Base-by-base conservation (phyloP, 1,140 invertebrate genomes). In the Pogonomyrmex californicus region DNA sequence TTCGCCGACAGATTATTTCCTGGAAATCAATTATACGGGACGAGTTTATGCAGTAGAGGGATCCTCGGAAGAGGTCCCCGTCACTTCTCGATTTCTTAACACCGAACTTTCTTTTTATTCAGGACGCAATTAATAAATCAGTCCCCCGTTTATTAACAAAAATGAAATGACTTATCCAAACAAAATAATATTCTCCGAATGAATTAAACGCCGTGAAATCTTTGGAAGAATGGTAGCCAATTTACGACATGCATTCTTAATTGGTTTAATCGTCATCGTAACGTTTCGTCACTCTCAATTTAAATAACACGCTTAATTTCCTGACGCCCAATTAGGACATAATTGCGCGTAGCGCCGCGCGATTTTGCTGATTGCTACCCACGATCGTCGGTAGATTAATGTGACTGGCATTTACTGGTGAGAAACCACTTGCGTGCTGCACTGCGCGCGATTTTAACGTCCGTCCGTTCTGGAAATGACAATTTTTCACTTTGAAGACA, bases 11-110 rank as follows among this genome's bases (percentile, higher is more conserved):
- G 68, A 17, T 75, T 60, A 83, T 60, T 83, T 83, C 44, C 68
- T n/a, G 54, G n/a, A 54, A 83, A 83, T 83, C 79, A 73, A 83
- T 83, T 83, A 75, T 73, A 54, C 79, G 68, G 30, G 10, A 5
- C 79, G 30, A 73, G 56, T 83, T 83, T 73, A 73, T 75, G 41
- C 79, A 63, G 36, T 36, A 41, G 33, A 10, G 33, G 23, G 54
- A 49, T 47, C 68, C 17, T 60, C 56, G n/a, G 9, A 23, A 47
- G 79, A 60, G 36, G 17, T 54, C 38, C 44, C 7, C 51, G 30
- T 41, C 36, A 23, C 0, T 23, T 23, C 23, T 60, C 41, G 51
- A 83, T 49, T 83, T 60, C 79, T 83, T 83, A 47, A 73, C 68
- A 30, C 68, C 47, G 63, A 12, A 70, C 4, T 41, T 83, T 47